Conservation (phyloP, 1,140 invertebrate genomes). For the Temnothorax longispinosus region DNA sequence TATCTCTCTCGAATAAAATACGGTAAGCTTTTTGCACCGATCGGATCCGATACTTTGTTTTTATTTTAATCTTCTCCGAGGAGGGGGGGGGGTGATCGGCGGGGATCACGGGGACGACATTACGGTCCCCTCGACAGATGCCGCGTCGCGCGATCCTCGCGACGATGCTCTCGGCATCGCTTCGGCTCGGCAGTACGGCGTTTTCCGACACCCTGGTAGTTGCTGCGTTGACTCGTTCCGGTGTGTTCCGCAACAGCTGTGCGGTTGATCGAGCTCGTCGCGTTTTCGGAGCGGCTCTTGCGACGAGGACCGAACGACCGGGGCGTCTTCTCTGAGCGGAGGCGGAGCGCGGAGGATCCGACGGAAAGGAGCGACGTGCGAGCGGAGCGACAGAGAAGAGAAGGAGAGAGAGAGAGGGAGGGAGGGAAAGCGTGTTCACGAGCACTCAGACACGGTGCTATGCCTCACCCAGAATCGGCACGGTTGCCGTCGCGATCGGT, state of each 20-base stretch:
- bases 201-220: neutral
- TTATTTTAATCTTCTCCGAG: neutral
- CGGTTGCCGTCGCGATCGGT: conserved; percentile 49
- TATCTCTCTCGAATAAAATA: neutral
- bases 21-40: neutral
- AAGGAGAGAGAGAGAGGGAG: neutral
- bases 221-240: neutral
- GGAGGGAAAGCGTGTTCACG: neutral
- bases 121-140: neutral
- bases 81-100: too few species aligned
- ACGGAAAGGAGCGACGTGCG: neutral
- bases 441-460: conserved; percentile 38
- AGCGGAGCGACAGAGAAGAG: neutral
- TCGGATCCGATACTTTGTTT: neutral
- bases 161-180: neutral
- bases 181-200: neutral
- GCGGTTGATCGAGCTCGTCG: neutral
- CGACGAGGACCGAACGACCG: neutral
- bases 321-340: neutral
- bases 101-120: neutral
- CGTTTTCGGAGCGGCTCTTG: neutral
- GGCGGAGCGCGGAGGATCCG: neutral
- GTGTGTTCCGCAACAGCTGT: neutral
- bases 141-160: neutral
- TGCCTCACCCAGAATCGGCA: conserved; percentile 67